Base-by-base conservation (phyloP, 2,888 invertebrate genomes). In the Aphodius sticticus region DNA sequence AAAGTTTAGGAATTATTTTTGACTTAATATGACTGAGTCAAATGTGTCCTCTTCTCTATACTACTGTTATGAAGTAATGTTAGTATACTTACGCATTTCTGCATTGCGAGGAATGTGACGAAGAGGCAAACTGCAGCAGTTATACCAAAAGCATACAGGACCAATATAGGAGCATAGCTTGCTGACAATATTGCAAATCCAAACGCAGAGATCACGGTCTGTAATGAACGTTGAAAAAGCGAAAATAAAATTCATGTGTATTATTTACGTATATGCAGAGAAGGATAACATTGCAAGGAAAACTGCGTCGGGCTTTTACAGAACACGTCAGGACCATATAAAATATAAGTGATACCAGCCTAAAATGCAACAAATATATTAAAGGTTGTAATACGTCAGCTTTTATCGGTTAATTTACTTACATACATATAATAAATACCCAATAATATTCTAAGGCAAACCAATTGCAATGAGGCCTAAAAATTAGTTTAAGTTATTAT, bases 31-130 rank as follows among this genome's bases (percentile, higher is more conserved):
- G 6, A 12, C 6, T 70, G 6, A 12, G 16, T 6, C 0, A 16
- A 69, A 69, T n/a, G 69, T 69, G 3, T 69, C 2, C 15, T 16
- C 7, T 16, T 15, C 70, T 16, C 7, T 16, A 70, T 1, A 26
- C 1, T 16, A 4, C 14, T 26, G 26, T 2, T 26, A 26, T 26
- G 1, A 26, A 2, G 26, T 26, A 26, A 26, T 26, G 26, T 70
- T 70, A 5, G 9, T 70, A 3, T 15, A 74, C n/a, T 74, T 74
- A 74, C 74, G 35, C 74, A 74, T 74, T 74, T 74, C 35, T 74
- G 74, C 74, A 74, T 74, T 37, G 74, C 74, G n/a, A 74, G 35
- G 35, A 74, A n/a, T 9, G 74, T 74, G 6, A 74, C n/a, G n/a
- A 26, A 12, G 9, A 74, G 74, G 37, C 74, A 74, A 74, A 74